Percentiles rank a stretch among this genome's conserved stretches.
These are phyloP conservation scores for Caenorhabditis imperialis DNA, from an alignment of 2,888 invertebrate genomes.

Conservation along the genomic window DNA sequence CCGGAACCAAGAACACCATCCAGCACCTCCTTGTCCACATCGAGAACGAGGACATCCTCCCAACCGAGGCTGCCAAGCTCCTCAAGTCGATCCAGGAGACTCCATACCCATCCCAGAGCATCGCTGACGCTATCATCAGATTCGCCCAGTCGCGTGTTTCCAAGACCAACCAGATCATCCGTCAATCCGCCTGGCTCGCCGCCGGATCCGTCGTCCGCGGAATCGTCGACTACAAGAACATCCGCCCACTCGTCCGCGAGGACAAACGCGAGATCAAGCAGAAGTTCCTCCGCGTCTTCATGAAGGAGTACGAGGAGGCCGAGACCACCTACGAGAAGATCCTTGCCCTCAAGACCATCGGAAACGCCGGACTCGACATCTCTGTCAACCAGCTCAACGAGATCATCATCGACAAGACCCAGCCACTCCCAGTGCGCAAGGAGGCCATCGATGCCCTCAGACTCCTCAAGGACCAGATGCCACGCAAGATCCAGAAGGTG, in stretches of 20 bases:
- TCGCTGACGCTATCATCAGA: conserved; percentile 50
- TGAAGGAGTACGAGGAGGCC: conserved; percentile 61
- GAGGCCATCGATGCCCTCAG: conserved; percentile 74
- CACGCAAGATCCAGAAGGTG: conserved; percentile 58
- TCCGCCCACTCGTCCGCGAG: conserved; percentile 59
- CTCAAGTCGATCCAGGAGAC: conserved; percentile 66
- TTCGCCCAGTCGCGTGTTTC: conserved; percentile 48
- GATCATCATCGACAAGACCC: conserved; percentile 67
- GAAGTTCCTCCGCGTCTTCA: conserved; percentile 52
- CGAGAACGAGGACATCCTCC: conserved; percentile 51
- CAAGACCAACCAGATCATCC: conserved; percentile 38
- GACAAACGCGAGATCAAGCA: conserved; percentile 55
- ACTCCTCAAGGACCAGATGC: conserved; percentile 56
- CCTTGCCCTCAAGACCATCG: conserved; percentile 73
- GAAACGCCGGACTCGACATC: conserved; percentile 74
- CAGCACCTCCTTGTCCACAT: conserved; percentile 59
- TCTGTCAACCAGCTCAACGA: conserved; percentile 69
- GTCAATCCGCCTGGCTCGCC: conserved; percentile 65
- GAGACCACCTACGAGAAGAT: conserved; percentile 69
- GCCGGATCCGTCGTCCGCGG: conserved; percentile 58
- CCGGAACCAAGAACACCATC: conserved; percentile 68
- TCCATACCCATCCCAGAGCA: conserved; percentile 59
- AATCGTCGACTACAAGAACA: conserved; percentile 43
- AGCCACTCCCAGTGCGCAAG: conserved; percentile 66
- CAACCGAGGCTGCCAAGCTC: conserved; percentile 51